Conservation (phyloP, 2,888 invertebrate genomes). For the Drosophila macrothrix region DNA sequence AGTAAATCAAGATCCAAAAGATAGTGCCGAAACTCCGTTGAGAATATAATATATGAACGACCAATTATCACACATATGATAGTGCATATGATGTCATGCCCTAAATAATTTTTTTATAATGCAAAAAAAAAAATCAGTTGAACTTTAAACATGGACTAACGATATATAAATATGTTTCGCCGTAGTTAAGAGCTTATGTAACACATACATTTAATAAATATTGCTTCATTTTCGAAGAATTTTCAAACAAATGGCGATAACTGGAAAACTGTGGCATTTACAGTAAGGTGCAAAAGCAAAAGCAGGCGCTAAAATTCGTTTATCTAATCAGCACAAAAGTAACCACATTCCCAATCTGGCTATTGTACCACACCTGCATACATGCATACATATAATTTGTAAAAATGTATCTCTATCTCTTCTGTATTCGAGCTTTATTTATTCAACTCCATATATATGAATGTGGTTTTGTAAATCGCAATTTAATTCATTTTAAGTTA, state of each 20-base stretch:
- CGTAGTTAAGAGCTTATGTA: constrained; percentile 58
- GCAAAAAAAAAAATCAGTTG: constrained; percentile 7
- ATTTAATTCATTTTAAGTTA: constrained; percentile 25
- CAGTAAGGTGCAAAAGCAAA: constrained; percentile 58
- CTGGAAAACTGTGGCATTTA: constrained; percentile 46
- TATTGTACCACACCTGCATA: constrained; percentile 29
- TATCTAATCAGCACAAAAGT: constrained; percentile 65
- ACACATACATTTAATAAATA: constrained; percentile 53
- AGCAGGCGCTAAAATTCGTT: constrained; percentile 44
- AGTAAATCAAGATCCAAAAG: constrained; percentile 61
- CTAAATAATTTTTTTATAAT: constrained; percentile 20
- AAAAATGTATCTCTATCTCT: not conserved
- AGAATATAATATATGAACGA: constrained; percentile 13
- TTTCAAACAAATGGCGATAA: constrained; percentile 58
- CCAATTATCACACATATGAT: constrained; percentile 30
- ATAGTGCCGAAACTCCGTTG: constrained; percentile 37
- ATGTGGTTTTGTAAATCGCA: not conserved
- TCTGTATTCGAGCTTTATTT: not conserved
- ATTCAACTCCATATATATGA: constrained; percentile 1
- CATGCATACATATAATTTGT: not conserved
- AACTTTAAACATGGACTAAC: constrained; percentile 48
- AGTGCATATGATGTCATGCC: constrained; percentile 63
- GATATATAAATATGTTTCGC: constrained; percentile 30
- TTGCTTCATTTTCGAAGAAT: constrained; percentile 73
- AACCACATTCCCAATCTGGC: constrained; percentile 34